Evolutionary conservation across 2,797 vertebrate genomes (phyloP), one percentile per base, ranked within the genome.

Genomic region (Gallinago solitaria): DNA sequence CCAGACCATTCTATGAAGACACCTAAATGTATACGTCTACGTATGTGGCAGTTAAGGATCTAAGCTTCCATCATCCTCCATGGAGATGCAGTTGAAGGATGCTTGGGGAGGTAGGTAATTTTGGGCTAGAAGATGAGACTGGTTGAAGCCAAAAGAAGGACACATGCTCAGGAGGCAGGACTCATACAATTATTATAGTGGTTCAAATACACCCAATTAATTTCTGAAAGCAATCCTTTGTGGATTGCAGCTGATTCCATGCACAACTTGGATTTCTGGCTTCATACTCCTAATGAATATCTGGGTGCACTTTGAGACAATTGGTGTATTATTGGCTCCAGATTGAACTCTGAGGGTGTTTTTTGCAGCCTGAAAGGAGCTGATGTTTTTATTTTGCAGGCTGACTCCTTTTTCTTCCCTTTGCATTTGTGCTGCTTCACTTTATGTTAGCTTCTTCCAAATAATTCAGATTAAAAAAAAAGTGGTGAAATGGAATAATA

Each of bases 121-220:
- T n/a, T 28, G 35, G 23, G 28, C 9, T 37, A 14, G 35, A 48
- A 24, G 41, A 24, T 4, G 19, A 4, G 24, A 16, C 2, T 19
- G 35, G 28, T 8, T 28, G 50, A 57, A 6, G 16, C 12, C 27
- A 25, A 9, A 16, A 25, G 39, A 57, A 73, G 61, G 27, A 23
- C 27, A 9, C 1, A 0, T 5, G 32, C 13, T 51, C 16, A 25
- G 20, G 70, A 61, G 63, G 48, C 16, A 28, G 51, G 53, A 33
- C 39, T 45, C 0, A 2, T 6, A 7, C 25, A 48, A 3, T 21
- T 5, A 1, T 19, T 6, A 4, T 3, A 11, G 11, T 18, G 24
- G 4, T 65, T 33, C 45, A 77, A 51, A 71, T 23, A 13, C 1
- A 17, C 9, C 24, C 27, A 17, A n/a, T 21, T 17, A 9, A 33